These are phyloP conservation scores for Trididemnum clinides DNA, from an alignment of 23 tunicate species.

Conservation along the genomic window DNA sequence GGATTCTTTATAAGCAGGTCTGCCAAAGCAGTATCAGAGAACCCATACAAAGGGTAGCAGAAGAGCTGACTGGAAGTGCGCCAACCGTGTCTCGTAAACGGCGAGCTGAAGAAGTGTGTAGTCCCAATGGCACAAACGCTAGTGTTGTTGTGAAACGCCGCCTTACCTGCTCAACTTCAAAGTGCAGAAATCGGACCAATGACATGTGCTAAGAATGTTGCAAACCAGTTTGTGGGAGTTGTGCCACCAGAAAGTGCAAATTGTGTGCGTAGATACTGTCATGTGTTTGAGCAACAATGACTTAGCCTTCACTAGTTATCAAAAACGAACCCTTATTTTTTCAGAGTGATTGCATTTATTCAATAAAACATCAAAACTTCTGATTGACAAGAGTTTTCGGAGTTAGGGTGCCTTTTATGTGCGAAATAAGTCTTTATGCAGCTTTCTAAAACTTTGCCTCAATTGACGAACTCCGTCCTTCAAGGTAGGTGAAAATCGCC, in stretches of 20 bases:
- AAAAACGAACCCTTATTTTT: background rate
- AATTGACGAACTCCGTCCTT: no score
- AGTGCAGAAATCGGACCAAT: conserved; percentile 39
- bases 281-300: conserved; percentile 10
- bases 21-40: conserved; percentile 13
- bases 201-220: conserved; percentile 13
- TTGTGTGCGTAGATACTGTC: background rate
- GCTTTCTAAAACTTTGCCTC: no score
- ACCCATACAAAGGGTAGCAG: conserved; percentile 12
- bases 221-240: conserved; percentile 24
- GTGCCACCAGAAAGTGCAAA: conserved; percentile 19
- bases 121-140: background rate
- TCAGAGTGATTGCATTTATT: background rate
- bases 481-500: no score
- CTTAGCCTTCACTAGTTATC: conserved; percentile 7
- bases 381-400: background rate
- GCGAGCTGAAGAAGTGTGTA: conserved; percentile 6
- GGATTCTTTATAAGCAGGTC: no score
- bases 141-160: background rate
- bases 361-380: conserved; percentile 3
- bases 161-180: conserved; percentile 30
- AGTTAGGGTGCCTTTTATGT: background rate
- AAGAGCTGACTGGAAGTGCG: conserved; percentile 38
- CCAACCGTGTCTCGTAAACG: conserved; percentile 27
- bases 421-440: no score